Evolutionary conservation across 2,113 vertebrate species (phyloP).

Genomic region (Azemiops feae): DNA sequence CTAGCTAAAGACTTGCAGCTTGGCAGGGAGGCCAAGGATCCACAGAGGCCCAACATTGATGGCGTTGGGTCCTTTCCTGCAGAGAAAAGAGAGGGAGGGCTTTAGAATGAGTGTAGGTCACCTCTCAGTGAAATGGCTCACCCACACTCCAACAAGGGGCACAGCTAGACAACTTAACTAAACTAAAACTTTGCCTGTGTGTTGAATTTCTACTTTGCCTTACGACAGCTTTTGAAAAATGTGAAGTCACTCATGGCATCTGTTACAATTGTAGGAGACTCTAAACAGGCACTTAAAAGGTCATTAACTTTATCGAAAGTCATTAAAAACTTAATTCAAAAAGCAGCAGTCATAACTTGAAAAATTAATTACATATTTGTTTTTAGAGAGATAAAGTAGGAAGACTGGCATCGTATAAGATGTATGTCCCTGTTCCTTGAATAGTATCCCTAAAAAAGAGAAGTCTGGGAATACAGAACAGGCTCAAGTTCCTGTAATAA

Average conservation of each 20-base stretch:
- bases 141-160: too few relatives aligned
- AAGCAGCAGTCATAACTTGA: too few relatives aligned
- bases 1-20: constrained; percentile 95
- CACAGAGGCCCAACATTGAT: constrained; percentile 95
- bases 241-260: too few relatives aligned
- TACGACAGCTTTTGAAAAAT: too few relatives aligned
- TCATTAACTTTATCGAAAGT: background rate
- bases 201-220: too few relatives aligned
- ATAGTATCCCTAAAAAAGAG: background rate
- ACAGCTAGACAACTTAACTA: too few relatives aligned
- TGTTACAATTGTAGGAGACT: too few relatives aligned
- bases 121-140: too few relatives aligned
- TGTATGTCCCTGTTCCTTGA: background rate
- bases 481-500: background rate
- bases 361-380: too few relatives aligned
- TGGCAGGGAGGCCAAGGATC: constrained; percentile 90
- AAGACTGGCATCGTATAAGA: background rate
- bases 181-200: too few relatives aligned
- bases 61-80: constrained; percentile 93
- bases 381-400: too few relatives aligned
- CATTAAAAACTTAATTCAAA: background rate
- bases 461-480: too few relatives aligned
- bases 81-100: background rate
- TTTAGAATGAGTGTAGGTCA: background rate
- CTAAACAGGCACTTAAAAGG: background rate